Base-by-base conservation (phyloP, 2,888 invertebrate species). In the Polydrusus tereticollis region DNA sequence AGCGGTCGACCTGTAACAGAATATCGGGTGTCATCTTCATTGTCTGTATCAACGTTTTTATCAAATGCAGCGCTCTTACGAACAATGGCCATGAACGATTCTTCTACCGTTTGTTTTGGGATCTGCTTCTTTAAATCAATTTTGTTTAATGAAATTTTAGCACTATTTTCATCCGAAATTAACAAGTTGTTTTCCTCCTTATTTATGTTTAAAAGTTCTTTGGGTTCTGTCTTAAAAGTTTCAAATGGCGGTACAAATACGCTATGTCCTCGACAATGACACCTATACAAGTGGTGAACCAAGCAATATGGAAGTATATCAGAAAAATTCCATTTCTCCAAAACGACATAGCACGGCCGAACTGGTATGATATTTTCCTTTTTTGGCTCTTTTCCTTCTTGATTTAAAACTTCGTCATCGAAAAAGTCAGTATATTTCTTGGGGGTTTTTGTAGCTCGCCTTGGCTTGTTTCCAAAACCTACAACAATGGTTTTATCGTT, bases 401-500 rank as follows among this genome's bases (percentile, higher is more conserved):
- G 75, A 2, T 38, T 18, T 55, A 6, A 7, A 26, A 47, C 29
- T 20, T 68, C 66, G 45, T 79, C 76, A 67, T 84, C 86, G 58
- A 87, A 83, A 82, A 85, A 89, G 72, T 91, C 90, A 23, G 86
- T 87, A 81, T 89, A 91, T 73, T 89, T 90, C 81, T 89, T 90
- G 3, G 92, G 89, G 1, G 87, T 82, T 83, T 90, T 91, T 47
- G 88, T 87, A 76, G 87, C 87, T 77, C 92, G 84, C 79, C 86
- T 89, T 62, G 88, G 85, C 82, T 87, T 80, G 29, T 84, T 85
- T 68, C 86, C 86, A 5, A 87, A 84, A 72, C 91, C 91, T 26
- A 92, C 86, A 7, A 92, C 83, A 77, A 92, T 88, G 58, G 90
- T 90, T 83, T 90, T 89, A 78, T 91, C 88, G 23, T 89, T 89